Conservation (phyloP, 2,797 vertebrate genomes). For the Valencia hispanica region DNA sequence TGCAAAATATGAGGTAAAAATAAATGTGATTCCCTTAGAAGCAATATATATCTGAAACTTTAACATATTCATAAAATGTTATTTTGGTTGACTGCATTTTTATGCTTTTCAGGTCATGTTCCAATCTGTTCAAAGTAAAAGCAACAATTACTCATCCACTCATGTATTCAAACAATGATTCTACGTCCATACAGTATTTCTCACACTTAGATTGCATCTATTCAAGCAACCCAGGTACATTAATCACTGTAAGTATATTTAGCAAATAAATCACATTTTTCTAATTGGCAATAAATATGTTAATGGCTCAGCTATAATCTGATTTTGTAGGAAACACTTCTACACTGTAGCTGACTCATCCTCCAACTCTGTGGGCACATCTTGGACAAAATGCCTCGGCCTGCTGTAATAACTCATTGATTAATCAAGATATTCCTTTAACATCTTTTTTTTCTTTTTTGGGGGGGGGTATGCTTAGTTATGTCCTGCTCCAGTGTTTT, state of each 20-base stretch:
- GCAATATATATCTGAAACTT: neutral
- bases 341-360: neutral
- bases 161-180: neutral
- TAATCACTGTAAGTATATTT: neutral
- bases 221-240: neutral
- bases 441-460: neutral
- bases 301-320: neutral
- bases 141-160: neutral
- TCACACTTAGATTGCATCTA: too few species aligned
- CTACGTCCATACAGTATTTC: neutral
- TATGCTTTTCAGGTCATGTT: neutral
- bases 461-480: neutral
- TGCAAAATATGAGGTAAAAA: neutral
- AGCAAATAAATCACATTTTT: neutral
- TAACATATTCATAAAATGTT: neutral
- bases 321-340: neutral
- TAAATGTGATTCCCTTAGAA: neutral
- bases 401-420: neutral
- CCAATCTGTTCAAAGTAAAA: neutral
- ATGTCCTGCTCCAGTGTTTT: neutral
- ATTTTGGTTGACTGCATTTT: neutral
- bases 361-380: neutral
- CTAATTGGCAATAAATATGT: constrained; percentile 1
- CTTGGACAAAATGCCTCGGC: neutral
- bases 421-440: neutral